phyloP scores from a whole-genome alignment of 1,140 invertebrate species.

The Bombus picipes region DNA sequence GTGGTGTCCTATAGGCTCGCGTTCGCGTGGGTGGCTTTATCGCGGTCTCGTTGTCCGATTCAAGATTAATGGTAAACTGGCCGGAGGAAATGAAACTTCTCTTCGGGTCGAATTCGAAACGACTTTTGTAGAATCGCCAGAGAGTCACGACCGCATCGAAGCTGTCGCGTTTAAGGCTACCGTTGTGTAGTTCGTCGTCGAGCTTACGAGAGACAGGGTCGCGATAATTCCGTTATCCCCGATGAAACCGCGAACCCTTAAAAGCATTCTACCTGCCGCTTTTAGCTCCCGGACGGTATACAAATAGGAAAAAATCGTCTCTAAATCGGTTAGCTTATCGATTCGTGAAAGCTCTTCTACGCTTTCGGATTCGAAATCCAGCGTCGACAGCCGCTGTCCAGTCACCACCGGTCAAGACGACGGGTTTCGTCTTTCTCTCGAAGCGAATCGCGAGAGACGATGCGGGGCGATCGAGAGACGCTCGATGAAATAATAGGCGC shows the following conservation, averaged over 20 bases:
- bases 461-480: neutral
- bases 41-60: neutral
- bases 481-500: constrained; percentile 3
- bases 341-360: neutral
- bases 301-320: neutral
- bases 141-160: neutral
- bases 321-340: constrained; percentile 13
- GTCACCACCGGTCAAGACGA: neutral
- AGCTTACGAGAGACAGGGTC: neutral
- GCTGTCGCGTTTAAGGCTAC: neutral
- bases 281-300: neutral
- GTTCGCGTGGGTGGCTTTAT: neutral
- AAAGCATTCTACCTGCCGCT: constrained; percentile 1
- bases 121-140: no score
- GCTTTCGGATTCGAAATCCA: neutral
- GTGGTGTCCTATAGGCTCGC: neutral
- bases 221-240: constrained; percentile 5
- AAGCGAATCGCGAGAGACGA: neutral
- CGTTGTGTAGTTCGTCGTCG: no score
- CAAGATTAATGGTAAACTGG: constrained; percentile 5
- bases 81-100: neutral
- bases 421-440: neutral
- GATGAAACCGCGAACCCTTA: constrained; percentile 7
- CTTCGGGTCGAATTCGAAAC: neutral
- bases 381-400: no score